Evolutionary conservation across 2,888 invertebrate species (phyloP).

Genomic region (Pherbina coryleti): DNA sequence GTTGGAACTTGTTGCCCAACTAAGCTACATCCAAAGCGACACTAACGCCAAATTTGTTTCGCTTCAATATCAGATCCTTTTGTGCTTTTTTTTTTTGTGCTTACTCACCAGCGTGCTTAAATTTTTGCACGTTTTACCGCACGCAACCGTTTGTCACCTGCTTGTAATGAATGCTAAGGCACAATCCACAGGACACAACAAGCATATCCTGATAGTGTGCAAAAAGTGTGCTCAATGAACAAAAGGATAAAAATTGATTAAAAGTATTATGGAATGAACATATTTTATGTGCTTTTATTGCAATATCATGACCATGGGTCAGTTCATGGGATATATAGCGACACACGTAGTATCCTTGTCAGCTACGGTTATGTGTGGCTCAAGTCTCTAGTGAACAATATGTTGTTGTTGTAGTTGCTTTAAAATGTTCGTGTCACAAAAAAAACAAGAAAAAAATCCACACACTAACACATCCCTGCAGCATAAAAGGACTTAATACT

Average conservation of each 20-base stretch:
- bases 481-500: not conserved
- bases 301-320: slow-evolving; percentile 22
- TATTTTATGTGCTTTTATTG: slow-evolving; percentile 39
- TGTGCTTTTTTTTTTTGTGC: not conserved
- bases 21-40: no score
- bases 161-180: not conserved
- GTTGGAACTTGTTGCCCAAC: no score
- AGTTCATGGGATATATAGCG: not conserved
- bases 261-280: slow-evolving; percentile 34
- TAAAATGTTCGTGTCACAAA: not conserved
- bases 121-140: not conserved
- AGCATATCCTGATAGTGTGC: not conserved
- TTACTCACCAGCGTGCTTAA: not conserved
- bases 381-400: slow-evolving; percentile 5
- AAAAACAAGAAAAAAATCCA: no score
- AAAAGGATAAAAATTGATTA: slow-evolving; percentile 38
- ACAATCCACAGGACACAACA: not conserved
- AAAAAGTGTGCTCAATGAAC: not conserved
- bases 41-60: not conserved
- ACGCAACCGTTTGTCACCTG: not conserved
- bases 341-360: not conserved
- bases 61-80: not conserved
- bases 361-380: not conserved
- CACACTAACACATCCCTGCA: no score
- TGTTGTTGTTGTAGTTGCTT: slow-evolving; percentile 21